Conservation (phyloP, 2,113 vertebrate species). For the Crotalus viridis region DNA sequence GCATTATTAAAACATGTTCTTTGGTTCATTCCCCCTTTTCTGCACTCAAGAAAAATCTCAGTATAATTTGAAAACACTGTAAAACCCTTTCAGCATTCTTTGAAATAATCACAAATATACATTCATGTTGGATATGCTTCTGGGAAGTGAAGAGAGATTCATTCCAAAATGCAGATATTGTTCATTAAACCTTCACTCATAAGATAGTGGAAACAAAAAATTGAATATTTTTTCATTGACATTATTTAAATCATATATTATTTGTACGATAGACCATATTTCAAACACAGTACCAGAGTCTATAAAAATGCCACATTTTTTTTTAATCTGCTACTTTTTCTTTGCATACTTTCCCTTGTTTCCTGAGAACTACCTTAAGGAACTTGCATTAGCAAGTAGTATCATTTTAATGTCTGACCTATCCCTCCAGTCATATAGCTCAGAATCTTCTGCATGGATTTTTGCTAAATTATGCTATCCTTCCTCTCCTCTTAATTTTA, state of each 20-base stretch:
- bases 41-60: background rate
- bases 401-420: constrained; percentile 81
- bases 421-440: constrained; percentile 81
- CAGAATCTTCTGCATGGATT: constrained; percentile 78
- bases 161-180: constrained; percentile 30
- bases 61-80: background rate
- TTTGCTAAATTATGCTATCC: constrained; percentile 89
- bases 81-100: constrained; percentile 27
- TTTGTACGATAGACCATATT: constrained; percentile 18
- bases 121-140: background rate
- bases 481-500: constrained; percentile 93
- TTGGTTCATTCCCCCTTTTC: constrained; percentile 40
- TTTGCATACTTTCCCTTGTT: constrained; percentile 52
- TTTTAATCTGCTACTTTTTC: background rate
- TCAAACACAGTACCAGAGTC: constrained; percentile 14
- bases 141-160: constrained; percentile 1
- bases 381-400: constrained; percentile 73
- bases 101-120: constrained; percentile 31
- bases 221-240: constrained; percentile 13
- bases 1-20: background rate
- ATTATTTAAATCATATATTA: constrained; percentile 14
- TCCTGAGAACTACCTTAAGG: constrained; percentile 73
- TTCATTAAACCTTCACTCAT: constrained; percentile 24
- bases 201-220: constrained; percentile 29
- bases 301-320: constrained; percentile 31